Evolutionary conservation across 2,888 invertebrate genomes (phyloP).

Genomic region (Lasioglossum villosulum): DNA sequence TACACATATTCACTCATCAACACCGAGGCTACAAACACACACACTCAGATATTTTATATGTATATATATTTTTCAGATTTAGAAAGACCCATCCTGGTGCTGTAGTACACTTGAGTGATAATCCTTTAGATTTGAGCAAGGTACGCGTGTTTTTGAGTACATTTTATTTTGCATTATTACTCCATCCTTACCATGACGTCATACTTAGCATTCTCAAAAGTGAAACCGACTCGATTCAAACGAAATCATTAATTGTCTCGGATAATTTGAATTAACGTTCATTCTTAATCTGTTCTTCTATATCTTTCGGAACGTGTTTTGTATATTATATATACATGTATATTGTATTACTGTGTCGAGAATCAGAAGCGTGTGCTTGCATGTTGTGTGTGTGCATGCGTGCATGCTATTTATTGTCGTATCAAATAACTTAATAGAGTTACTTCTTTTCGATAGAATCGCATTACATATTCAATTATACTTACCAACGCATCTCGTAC

Average conservation of each 20-base stretch:
- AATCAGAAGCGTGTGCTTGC: slow-evolving; percentile 70
- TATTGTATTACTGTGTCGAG: slow-evolving; percentile 43
- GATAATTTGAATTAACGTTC: slow-evolving; percentile 38
- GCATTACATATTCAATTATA: slow-evolving; percentile 22
- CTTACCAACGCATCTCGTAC: slow-evolving; percentile 11
- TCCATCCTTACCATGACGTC: slow-evolving; percentile 71
- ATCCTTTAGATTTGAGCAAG: slow-evolving; percentile 98
- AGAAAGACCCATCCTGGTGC: slow-evolving; percentile 98
- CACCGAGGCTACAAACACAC: slow-evolving; percentile 14
- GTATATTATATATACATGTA: background rate
- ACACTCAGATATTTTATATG: slow-evolving; percentile 64
- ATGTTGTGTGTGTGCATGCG: slow-evolving; percentile 74
- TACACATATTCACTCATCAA: slow-evolving; percentile 22
- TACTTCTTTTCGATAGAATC: slow-evolving; percentile 34
- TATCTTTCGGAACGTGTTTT: slow-evolving; percentile 39
- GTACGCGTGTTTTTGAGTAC: slow-evolving; percentile 85
- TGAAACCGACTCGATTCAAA: slow-evolving; percentile 34
- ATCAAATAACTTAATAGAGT: slow-evolving; percentile 44
- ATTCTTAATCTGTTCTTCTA: slow-evolving; percentile 37
- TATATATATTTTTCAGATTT: slow-evolving; percentile 88
- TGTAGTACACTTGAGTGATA: slow-evolving; percentile 98
- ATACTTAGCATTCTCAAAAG: slow-evolving; percentile 59
- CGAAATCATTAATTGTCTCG: slow-evolving; percentile 38
- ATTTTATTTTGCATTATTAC: slow-evolving; percentile 74
- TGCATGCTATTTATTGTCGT: slow-evolving; percentile 69